Conservation (phyloP, 2,113 vertebrate genomes). For the Pongo abelii region DNA sequence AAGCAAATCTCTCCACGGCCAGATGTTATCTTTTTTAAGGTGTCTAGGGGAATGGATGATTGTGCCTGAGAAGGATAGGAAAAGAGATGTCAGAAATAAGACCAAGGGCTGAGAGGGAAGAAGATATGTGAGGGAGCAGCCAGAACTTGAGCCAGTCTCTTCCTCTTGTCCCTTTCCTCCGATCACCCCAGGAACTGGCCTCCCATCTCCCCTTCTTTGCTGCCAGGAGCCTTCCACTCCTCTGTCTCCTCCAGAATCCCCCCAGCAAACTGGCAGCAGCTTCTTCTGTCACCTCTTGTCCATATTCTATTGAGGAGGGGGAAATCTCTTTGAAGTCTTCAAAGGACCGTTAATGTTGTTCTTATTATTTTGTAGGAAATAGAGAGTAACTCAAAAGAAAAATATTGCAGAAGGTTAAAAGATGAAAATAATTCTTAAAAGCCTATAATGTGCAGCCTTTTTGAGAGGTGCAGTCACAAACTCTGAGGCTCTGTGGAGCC, state of each 20-base stretch:
- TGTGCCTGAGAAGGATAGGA: neutral
- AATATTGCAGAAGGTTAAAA: neutral
- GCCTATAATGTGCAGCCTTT: neutral
- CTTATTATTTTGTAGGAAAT: neutral
- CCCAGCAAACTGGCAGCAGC: neutral
- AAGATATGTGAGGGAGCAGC: neutral
- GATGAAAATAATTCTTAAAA: neutral
- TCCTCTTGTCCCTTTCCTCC: neutral
- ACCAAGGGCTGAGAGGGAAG: neutral
- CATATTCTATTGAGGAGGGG: fast-evolving
- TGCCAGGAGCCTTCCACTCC: neutral
- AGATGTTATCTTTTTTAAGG: neutral
- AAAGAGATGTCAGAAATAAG: neutral
- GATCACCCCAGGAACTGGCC: neutral
- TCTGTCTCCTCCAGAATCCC: neutral
- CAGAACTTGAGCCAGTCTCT: neutral
- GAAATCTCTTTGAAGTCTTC: neutral
- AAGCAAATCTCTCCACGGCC: neutral
- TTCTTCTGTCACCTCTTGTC: neutral
- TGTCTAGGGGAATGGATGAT: neutral
- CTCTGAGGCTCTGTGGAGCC: neutral
- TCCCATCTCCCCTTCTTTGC: neutral
- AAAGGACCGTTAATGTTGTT: neutral
- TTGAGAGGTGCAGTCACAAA: neutral
- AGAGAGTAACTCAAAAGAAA: neutral